Conservation (phyloP, 2,797 vertebrate species). For the Alca torda region DNA sequence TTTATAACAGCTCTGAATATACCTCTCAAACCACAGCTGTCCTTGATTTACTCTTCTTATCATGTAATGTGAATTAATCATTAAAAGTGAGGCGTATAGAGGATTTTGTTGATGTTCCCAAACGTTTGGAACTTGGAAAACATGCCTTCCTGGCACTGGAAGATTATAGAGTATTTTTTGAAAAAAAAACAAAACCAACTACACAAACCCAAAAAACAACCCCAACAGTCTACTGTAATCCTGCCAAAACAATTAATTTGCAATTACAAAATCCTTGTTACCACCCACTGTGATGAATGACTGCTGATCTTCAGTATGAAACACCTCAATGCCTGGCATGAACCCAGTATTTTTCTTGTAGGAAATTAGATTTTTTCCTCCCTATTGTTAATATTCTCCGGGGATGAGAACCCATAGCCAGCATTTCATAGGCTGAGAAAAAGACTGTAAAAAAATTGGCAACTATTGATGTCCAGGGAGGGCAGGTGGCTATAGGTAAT, state of each 20-base stretch:
- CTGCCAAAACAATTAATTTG: conserved; percentile 49
- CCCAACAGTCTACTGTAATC: background rate
- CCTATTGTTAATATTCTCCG: background rate
- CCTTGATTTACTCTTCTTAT: conserved; percentile 54
- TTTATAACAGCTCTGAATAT: conserved; percentile 35
- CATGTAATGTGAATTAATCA: conserved; percentile 49
- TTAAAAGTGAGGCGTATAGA: background rate
- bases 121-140: conserved; percentile 23
- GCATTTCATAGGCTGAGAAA: conserved; percentile 10
- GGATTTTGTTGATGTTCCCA: conserved; percentile 47
- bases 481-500: conserved; percentile 51
- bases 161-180: background rate
- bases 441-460: conserved; percentile 23
- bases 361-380: conserved; percentile 12
- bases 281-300: conserved; percentile 29
- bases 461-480: background rate
- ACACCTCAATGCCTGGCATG: conserved; percentile 41
- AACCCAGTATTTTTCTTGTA: conserved; percentile 18
- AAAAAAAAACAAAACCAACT: background rate
- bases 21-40: conserved; percentile 55
- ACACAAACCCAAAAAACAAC: background rate
- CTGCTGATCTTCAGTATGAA: conserved; percentile 24
- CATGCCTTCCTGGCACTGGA: conserved; percentile 8
- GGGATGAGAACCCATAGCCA: background rate
- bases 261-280: conserved; percentile 43